Evolutionary conservation across 2,113 vertebrate species (phyloP).

Genomic region (Rhinolophus sinicus): DNA sequence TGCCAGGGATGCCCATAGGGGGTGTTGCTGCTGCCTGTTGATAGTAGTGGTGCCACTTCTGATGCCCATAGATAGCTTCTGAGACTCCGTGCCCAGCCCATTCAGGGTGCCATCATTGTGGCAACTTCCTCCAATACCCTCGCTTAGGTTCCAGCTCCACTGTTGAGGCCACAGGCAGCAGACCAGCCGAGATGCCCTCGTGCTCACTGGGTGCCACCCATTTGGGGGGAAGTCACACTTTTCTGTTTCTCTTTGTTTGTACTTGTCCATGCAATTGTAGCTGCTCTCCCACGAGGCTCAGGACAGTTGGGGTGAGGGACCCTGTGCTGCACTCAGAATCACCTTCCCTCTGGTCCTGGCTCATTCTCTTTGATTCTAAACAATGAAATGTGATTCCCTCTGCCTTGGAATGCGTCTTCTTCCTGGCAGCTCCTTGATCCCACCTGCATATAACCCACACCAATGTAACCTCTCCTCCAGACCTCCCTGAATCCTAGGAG

Average conservation of each 20-base stretch:
- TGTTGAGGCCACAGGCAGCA: neutral
- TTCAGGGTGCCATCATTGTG: rapidly evolving
- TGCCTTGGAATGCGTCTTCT: neutral
- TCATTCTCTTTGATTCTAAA: neutral
- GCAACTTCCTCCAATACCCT: neutral
- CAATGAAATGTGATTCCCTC: neutral
- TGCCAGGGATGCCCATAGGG: neutral
- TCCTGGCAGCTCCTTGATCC: neutral
- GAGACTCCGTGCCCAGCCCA: neutral
- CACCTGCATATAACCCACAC: neutral
- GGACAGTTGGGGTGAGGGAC: neutral
- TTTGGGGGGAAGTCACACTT: neutral
- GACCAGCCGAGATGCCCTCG: neutral
- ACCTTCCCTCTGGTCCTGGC: neutral
- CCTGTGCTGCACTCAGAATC: neutral
- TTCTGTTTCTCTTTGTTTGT: neutral
- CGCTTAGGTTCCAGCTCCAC: neutral
- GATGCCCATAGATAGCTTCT: neutral
- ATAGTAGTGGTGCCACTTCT: neutral
- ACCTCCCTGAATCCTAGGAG: neutral
- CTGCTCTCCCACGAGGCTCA: neutral
- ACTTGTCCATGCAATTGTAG: rapidly evolving
- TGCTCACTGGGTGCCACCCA: neutral
- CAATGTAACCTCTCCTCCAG: rapidly evolving
- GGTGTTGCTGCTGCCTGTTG: neutral